Conservation (phyloP, 2,113 vertebrate species). For the Marcusenius ussheri region DNA sequence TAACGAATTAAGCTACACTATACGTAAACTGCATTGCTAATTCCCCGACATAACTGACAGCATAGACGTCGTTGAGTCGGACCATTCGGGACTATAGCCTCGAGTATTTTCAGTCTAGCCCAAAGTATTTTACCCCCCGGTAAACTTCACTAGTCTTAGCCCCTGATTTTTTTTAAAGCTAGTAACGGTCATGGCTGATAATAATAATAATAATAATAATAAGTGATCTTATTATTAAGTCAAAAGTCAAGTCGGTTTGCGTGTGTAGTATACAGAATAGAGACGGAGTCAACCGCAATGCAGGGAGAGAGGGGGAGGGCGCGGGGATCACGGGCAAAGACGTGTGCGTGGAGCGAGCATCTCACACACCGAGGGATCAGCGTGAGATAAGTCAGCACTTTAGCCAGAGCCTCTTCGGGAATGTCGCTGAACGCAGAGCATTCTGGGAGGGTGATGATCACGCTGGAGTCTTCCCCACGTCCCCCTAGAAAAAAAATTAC, state of each 20-base stretch:
- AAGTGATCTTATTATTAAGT: background rate
- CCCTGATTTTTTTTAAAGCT: too few species aligned
- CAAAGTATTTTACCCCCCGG: too few species aligned
- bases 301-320: conserved; percentile 34
- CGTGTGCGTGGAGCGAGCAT: conserved; percentile 9
- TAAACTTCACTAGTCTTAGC: too few species aligned
- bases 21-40: background rate
- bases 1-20: background rate
- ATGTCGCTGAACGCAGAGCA: conserved; percentile 78
- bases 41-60: background rate
- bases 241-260: background rate
- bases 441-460: conserved; percentile 92
- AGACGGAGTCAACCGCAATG: conserved; percentile 50
- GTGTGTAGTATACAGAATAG: conserved; percentile 44
- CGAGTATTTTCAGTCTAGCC: too few species aligned
- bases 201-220: background rate
- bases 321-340: background rate
- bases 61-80: too few species aligned
- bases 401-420: conserved; percentile 72
- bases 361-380: conserved; percentile 73
- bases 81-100: too few species aligned
- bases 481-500: conserved; percentile 63
- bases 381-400: conserved; percentile 82
- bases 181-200: background rate
- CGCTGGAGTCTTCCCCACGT: conserved; percentile 77